Conservation (phyloP, 2,113 vertebrate species). For the Barbus barbus region DNA sequence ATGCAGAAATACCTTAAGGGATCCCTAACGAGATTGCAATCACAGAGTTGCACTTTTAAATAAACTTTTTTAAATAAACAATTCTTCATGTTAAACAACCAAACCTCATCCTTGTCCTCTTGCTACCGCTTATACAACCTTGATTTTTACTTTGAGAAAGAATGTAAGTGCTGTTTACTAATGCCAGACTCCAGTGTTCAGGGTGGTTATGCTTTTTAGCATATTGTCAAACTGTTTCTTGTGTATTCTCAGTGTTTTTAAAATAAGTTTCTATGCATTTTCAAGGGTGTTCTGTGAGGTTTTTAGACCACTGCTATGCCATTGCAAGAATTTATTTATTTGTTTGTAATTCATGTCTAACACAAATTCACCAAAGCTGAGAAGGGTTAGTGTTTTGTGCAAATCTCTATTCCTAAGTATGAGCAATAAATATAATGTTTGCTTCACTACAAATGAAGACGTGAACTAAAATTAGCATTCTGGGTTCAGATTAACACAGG, state of each 20-base stretch:
- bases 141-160: background rate
- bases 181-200: background rate
- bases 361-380: background rate
- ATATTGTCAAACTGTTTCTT: background rate
- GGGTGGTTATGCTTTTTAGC: background rate
- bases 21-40: background rate
- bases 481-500: background rate
- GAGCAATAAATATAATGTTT: background rate
- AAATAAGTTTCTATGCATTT: background rate
- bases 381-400: background rate
- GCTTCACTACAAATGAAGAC: background rate
- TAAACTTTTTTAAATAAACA: background rate
- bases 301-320: background rate
- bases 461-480: background rate
- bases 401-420: background rate
- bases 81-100: conserved; percentile 2
- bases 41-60: background rate
- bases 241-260: background rate
- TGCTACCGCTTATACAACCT: background rate
- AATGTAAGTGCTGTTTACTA: background rate
- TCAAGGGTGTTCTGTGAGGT: background rate
- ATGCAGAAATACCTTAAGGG: background rate
- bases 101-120: background rate
- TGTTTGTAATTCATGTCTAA: background rate
- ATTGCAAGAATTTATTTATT: background rate